phyloP scores from a whole-genome alignment of 2,797 vertebrate genomes.

The Mormyrus hasselquistii region DNA sequence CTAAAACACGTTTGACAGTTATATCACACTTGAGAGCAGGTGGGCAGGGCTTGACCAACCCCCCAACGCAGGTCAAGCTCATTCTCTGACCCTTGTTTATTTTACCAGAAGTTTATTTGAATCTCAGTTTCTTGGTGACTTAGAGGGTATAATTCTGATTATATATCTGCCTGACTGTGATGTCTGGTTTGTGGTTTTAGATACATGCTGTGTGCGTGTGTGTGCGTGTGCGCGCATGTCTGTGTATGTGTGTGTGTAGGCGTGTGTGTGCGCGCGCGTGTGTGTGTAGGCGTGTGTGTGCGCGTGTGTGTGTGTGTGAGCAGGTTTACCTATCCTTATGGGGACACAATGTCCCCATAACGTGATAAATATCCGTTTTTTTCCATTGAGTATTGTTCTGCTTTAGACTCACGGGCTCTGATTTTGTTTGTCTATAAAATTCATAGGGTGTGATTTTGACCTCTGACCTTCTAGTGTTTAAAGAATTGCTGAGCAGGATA shows the following conservation, averaged over 20 bases:
- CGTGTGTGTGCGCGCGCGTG: too few relatives aligned
- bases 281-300: too few relatives aligned
- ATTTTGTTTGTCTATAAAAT: neutral
- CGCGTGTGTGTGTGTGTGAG: too few relatives aligned
- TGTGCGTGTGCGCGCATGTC: too few relatives aligned
- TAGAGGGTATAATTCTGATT: neutral
- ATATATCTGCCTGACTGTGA: neutral
- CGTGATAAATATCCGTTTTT: too few relatives aligned
- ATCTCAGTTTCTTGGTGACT: neutral
- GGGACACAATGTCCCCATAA: too few relatives aligned
- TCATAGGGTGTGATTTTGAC: neutral
- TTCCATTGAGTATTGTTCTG: neutral
- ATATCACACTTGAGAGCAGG: neutral
- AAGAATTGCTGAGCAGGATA: conserved; percentile 84
- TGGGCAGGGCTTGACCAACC: neutral
- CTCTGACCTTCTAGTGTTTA: conserved; percentile 70
- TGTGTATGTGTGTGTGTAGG: too few relatives aligned
- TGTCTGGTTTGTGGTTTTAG: neutral
- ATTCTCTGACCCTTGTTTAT: neutral
- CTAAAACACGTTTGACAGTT: neutral
- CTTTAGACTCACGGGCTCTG: neutral
- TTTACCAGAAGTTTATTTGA: neutral
- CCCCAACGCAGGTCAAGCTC: neutral
- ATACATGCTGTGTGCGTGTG: neutral
- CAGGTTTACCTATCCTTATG: too few relatives aligned